These are phyloP conservation scores for Vanessa tameamea DNA, from an alignment of 1,140 invertebrate species.

Conservation along the genomic window DNA sequence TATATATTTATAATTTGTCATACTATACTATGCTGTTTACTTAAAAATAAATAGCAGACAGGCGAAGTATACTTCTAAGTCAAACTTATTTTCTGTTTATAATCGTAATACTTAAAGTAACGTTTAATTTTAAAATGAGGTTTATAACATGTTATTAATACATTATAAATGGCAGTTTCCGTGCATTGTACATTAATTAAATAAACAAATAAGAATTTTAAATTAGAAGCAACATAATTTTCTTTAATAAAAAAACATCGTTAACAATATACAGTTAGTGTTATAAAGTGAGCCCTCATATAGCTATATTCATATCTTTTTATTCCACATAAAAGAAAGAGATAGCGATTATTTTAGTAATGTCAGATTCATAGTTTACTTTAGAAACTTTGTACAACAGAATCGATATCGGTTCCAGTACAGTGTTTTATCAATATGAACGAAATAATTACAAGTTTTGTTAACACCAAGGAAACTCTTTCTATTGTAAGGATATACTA, in stretches of 20 bases:
- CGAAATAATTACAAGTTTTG: too few relatives aligned
- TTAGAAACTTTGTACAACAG: too few relatives aligned
- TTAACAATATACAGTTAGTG: too few relatives aligned
- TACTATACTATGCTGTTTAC: not conserved
- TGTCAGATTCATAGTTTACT: too few relatives aligned
- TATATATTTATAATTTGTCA: not conserved
- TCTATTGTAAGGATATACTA: too few relatives aligned
- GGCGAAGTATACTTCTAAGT: not conserved
- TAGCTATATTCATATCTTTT: too few relatives aligned
- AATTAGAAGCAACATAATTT: not conserved
- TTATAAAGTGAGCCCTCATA: too few relatives aligned
- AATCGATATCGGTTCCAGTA: too few relatives aligned
- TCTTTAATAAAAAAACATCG: not conserved
- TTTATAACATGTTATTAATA: conserved; percentile 19
- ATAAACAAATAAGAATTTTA: not conserved
- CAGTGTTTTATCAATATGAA: too few relatives aligned
- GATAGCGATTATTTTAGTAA: too few relatives aligned
- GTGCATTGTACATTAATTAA: conserved; percentile 15
- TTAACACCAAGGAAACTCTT: too few relatives aligned
- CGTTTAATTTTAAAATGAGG: not conserved
- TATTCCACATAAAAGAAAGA: too few relatives aligned
- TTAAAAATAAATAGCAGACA: not conserved
- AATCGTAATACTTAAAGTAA: not conserved
- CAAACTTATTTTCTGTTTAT: not conserved
- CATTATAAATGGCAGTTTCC: conserved; percentile 26